A percentile compares a stretch with the other conserved stretches of the same genome.
Evolutionary conservation across 2,113 vertebrate species (phyloP).

Genomic region (Guaruba guarouba): DNA sequence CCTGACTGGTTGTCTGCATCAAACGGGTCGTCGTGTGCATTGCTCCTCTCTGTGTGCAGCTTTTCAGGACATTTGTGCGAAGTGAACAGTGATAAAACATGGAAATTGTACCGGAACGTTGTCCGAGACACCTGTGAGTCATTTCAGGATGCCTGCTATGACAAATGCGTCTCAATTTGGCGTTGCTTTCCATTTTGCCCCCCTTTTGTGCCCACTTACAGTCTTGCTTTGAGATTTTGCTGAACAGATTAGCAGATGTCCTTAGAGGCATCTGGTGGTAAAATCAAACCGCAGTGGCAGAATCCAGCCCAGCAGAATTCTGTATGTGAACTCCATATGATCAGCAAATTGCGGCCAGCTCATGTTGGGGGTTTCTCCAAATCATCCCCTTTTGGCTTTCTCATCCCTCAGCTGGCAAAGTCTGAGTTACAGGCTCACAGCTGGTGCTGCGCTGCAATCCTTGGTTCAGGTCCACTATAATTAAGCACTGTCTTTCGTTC

Average conservation of each 20-base stretch:
- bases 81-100: background rate
- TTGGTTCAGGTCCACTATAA: constrained; percentile 33
- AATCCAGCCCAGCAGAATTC: constrained; percentile 40
- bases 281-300: constrained; percentile 32
- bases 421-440: constrained; percentile 4
- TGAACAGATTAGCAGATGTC: constrained; percentile 45
- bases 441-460: constrained; percentile 20
- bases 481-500: background rate
- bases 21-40: rapidly evolving
- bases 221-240: constrained; percentile 5
- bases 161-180: background rate
- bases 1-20: background rate
- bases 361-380: constrained; percentile 38
- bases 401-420: constrained; percentile 22
- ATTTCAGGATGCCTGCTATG: constrained; percentile 3
- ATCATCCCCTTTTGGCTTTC: constrained; percentile 40
- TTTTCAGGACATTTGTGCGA: background rate
- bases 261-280: constrained; percentile 52
- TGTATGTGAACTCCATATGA: constrained; percentile 22
- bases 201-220: background rate
- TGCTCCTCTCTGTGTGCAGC: background rate
- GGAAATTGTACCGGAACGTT: background rate
- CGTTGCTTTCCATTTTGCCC: background rate
- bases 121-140: constrained; percentile 27
- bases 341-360: constrained; percentile 37